A percentile compares a stretch with the other conserved stretches of the same genome.
phyloP scores from a whole-genome alignment of 2,888 invertebrate genomes.

The Cepaea hortensis region DNA sequence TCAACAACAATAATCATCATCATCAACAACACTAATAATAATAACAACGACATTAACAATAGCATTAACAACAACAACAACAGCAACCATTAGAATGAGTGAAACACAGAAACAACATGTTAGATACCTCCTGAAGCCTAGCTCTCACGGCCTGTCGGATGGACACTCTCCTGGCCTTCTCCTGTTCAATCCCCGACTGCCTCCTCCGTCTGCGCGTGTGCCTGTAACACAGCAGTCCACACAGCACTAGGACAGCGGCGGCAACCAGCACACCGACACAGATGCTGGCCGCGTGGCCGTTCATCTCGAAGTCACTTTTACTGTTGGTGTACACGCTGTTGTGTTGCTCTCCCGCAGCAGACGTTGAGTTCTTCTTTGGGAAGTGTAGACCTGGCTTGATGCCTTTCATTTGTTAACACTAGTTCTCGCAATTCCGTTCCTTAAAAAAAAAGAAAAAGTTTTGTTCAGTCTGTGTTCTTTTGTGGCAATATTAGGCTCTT shows the following conservation, averaged over 20 bases:
- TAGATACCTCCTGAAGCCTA: slow-evolving; percentile 9
- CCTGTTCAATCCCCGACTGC: neutral
- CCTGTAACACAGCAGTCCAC: neutral
- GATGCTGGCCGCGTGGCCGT: neutral
- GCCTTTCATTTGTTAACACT: neutral
- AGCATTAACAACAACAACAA: no score
- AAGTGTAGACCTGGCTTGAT: neutral
- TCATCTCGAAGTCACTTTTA: neutral
- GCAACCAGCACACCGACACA: neutral
- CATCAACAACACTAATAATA: no score
- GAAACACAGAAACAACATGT: neutral
- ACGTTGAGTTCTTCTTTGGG: neutral
- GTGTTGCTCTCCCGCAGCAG: neutral
- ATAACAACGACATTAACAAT: no score
- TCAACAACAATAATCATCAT: no score
- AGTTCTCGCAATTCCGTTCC: no score
- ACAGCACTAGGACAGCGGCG: neutral
- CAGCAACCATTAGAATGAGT: no score
- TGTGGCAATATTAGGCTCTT: no score
- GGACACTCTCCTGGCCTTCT: slow-evolving; percentile 13
- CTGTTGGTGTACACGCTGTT: neutral
- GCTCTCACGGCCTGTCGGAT: neutral
- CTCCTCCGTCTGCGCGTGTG: neutral
- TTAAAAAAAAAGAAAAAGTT: no score
- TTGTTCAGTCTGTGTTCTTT: no score